Base-by-base conservation (phyloP, 2,113 vertebrate genomes). In the Pseudopodoces humilis region DNA sequence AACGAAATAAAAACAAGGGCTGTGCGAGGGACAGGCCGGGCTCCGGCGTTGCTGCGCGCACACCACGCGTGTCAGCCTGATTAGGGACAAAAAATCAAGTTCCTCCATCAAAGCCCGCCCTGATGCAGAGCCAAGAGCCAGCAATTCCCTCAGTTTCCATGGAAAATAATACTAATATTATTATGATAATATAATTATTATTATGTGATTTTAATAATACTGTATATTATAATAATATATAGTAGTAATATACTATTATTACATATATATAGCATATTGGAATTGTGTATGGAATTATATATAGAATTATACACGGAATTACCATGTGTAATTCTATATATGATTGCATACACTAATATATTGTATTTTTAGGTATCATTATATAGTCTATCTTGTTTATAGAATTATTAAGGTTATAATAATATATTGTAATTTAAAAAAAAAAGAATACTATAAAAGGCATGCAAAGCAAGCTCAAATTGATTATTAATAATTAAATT, bases 1-100 rank as follows among this genome's bases (percentile, higher is more conserved):
- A 74, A 47, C 2, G 50, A 85, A 94, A 94, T 85, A 67, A 87
- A 94, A 95, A 91, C 67, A n/a, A 90, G 87, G 75, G 4, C n/a
- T 52, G 84, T 39, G 44, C 43, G 19, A 39, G 76, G 75, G 2
- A 3, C 58, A 43, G 87, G 85, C 82, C 33, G 5, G 67, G 86
- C 89, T 15, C 50, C 43, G 39, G 41, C 50, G 2, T 62, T 74
- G 93, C 74, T 82, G 85, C 14, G 33, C 92, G 44, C 15, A 82
- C 92, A 79, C 70, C 82, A 55, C 67, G 44, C 62, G 27, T 69
- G 87, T 78, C 93, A 87, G 84, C 62, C 49, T 71, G 93, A 86
- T 84, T 35, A 85, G 85, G 80, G 52, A 68, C 82, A 68, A 67
- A 75, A 84, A 92, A 62, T n/a, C 87, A 33, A 56, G 75, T 46